phyloP scores from a whole-genome alignment of 2,797 vertebrate genomes.

The Brachyrhaphis roseni region DNA sequence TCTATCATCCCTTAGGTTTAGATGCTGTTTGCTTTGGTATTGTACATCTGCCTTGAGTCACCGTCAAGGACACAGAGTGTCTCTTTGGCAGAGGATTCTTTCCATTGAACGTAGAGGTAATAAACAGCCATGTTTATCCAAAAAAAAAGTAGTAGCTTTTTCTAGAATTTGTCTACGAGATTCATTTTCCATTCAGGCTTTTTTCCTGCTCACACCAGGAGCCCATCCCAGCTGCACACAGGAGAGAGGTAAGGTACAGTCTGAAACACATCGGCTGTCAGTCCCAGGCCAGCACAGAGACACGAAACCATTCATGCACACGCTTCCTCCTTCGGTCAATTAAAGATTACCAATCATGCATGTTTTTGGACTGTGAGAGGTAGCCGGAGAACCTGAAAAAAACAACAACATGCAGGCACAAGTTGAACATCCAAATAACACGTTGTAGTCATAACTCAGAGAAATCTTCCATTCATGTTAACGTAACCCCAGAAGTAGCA shows the following conservation, averaged over 20 bases:
- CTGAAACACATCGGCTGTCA: constrained; percentile 8
- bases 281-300: not conserved
- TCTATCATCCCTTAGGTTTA: constrained; percentile 59
- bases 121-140: constrained; percentile 11
- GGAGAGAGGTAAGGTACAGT: not conserved
- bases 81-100: constrained; percentile 41
- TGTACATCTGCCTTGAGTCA: constrained; percentile 35
- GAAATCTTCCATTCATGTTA: not conserved
- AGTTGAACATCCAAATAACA: not conserved
- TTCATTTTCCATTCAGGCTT: not conserved
- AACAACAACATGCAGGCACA: not conserved
- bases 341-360: constrained; percentile 5
- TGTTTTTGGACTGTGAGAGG: constrained; percentile 7
- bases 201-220: not conserved
- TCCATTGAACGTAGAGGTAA: constrained; percentile 50
- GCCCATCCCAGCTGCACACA: not conserved
- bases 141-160: not conserved
- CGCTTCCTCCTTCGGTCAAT: constrained; percentile 4
- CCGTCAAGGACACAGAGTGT: constrained; percentile 34
- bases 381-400: not conserved
- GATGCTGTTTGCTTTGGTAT: constrained; percentile 61
- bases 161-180: not conserved
- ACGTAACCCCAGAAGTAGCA: not conserved
- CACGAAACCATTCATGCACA: constrained; percentile 17
- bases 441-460: not conserved